These are phyloP conservation scores for Macrosoma leucophasiata DNA, from an alignment of 2,888 invertebrate species.

Conservation along the genomic window DNA sequence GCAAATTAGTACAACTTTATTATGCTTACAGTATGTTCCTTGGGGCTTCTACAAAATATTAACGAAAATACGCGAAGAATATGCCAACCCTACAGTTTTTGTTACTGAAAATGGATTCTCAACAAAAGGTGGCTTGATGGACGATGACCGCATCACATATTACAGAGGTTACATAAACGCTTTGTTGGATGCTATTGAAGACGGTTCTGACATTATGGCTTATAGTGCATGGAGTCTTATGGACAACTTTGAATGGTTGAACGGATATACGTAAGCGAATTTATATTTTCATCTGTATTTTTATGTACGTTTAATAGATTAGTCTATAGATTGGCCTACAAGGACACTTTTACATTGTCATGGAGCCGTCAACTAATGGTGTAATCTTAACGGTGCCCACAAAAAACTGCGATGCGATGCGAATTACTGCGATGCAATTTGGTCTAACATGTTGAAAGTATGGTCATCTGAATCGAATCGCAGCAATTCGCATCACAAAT, in stretches of 20 bases:
- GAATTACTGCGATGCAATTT: too few relatives aligned
- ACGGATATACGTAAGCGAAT: conserved; percentile 62
- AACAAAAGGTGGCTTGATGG: conserved; percentile 39
- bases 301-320: too few relatives aligned
- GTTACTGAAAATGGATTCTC: conserved; percentile 75
- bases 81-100: conserved; percentile 67
- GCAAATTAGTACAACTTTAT: too few relatives aligned
- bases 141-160: conserved; percentile 52
- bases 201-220: conserved; percentile 53
- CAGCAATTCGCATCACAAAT: too few relatives aligned
- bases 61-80: conserved; percentile 55
- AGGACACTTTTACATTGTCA: too few relatives aligned
- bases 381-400: too few relatives aligned
- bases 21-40: conserved; percentile 54
- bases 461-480: too few relatives aligned
- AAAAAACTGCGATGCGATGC: too few relatives aligned
- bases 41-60: conserved; percentile 74
- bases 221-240: conserved; percentile 77
- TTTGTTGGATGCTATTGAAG: conserved; percentile 54
- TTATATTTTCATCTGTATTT: conserved; percentile 13
- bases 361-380: too few relatives aligned
- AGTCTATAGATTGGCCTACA: too few relatives aligned
- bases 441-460: too few relatives aligned
- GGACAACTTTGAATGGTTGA: conserved; percentile 78
- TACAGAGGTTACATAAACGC: conserved; percentile 47